Evolutionary conservation across 2,888 invertebrate genomes (phyloP), one percentile per base, ranked within the genome.

Genomic region (Caenorhabditis becei): DNA sequence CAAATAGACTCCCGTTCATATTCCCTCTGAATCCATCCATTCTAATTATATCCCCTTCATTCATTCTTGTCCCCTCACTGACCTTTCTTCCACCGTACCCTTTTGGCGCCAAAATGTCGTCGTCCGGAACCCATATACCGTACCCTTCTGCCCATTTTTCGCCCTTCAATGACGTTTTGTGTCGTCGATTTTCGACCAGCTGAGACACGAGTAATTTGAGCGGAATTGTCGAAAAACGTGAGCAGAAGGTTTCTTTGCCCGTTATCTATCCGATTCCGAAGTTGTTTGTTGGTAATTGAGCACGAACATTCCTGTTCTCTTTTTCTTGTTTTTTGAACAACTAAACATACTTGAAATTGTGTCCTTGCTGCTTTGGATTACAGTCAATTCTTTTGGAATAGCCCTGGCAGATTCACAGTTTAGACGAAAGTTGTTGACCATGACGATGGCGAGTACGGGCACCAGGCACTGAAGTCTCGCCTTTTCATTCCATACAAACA

Each of bases 151-250:
- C 47, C 66, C 58, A 66, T 58, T 63, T 54, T 59, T 49, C 53
- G 66, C 32, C 61, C 61, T 67, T 67, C 59, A 75, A 32, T 66
- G 66, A 75, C 66, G 75, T 75, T 72, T 65, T 53, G 58, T 66
- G 44, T 74, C 58, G 63, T 74, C 59, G 66, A 35, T 74, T 74
- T 74, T 74, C 74, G 74, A 51, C 74, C 74, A 74, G 74, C 74
- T 66, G 74, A 66, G 65, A 66, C 72, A 63, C 56, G 66, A n/a
- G 74, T 74, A 74, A 74, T 74, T 65, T 74, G 74, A 74, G 74
- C 65, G 66, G 66, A 59, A 41, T 66, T 65, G 65, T 74, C 74
- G 63, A 66, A 74, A 74, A 53, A 58, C 37, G 54, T 58, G 63
- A 72, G 63, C 72, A 65, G 8, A 41, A 41, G 41, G 41, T 41